Base-by-base conservation (phyloP, 2,888 invertebrate species). In the Matsumyia berberina region DNA sequence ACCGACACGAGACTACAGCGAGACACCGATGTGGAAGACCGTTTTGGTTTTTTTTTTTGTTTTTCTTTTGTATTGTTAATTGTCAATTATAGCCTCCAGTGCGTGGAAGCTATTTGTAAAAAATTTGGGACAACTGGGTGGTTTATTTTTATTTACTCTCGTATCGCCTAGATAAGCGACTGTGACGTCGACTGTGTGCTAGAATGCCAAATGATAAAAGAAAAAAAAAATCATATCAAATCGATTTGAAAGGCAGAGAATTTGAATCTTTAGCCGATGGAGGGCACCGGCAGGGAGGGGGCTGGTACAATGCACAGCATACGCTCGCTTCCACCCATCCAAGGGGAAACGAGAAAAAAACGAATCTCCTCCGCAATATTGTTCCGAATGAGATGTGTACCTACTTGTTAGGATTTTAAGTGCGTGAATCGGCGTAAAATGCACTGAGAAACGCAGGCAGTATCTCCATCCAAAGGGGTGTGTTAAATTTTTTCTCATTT, bases 141-240 rank as follows among this genome's bases (percentile, higher is more conserved):
- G 72, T 83, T 83, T 83, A 83, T 78, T 83, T 78, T 73, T 83
- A 83, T 78, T 83, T 78, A 67, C 76, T 83, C 82, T 83, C 82
- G 4, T 73, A 72, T 51, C 82, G 62, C 82, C 78, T 42, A 78
- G 82, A 78, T 83, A 83, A 83, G 72, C 78, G 55, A 58, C 8
- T 83, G 57, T 78, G 78, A 83, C 82, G 82, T 78, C 72, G 82
- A 67, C 57, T 73, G 53, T 64, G 67, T 78, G 53, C 42, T 39
- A 39, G 17, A 66, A 80, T 39, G 49, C 73, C 60, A 35, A 67
- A 62, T 51, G 35, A 29, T 15, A 57, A 55, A 69, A 64, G 55
- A 55, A 57, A 67, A 53, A 51, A 29, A 57, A 2, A 35, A 53
- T 31, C 72, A 73, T 72, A 83, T 83, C 82, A 69, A 79, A 83